These are phyloP conservation scores for Drosophila flavopinicola DNA, from an alignment of 2,888 invertebrate genomes.

Conservation along the genomic window DNA sequence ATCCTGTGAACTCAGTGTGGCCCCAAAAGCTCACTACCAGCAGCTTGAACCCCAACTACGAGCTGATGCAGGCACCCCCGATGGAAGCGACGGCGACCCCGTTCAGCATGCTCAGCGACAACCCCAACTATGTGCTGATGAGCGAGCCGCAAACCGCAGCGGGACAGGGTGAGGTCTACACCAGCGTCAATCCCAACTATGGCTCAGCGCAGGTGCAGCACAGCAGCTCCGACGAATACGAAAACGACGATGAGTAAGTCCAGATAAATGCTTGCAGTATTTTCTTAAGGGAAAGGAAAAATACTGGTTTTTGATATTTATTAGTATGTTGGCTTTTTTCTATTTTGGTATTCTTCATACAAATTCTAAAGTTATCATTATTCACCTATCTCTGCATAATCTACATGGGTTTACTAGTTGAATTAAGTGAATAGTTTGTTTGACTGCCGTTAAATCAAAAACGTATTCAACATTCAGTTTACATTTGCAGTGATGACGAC, in stretches of 20 bases:
- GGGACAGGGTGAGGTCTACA: conserved; percentile 14
- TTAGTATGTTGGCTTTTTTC: too few relatives aligned
- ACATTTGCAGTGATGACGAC: conserved; percentile 46
- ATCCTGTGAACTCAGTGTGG: conserved; percentile 20
- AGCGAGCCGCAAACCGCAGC: conserved; percentile 54
- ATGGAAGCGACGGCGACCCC: conserved; percentile 1
- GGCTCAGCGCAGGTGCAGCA: conserved; percentile 28
- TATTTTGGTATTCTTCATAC: too few relatives aligned
- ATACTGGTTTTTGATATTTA: too few relatives aligned
- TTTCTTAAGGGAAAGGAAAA: too few relatives aligned
- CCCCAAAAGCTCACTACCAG: conserved; percentile 55
- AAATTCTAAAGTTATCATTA: too few relatives aligned
- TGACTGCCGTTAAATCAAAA: too few relatives aligned
- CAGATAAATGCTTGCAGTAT: too few relatives aligned
- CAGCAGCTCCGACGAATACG: conserved; percentile 58
- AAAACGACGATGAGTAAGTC: conserved; percentile 45
- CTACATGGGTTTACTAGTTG: too few relatives aligned
- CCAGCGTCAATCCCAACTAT: conserved; percentile 75
- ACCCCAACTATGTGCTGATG: conserved; percentile 77
- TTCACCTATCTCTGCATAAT: too few relatives aligned
- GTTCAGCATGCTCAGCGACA: conserved; percentile 37
- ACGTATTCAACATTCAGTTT: not conserved
- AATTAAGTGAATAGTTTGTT: too few relatives aligned
- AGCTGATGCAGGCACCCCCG: conserved; percentile 66
- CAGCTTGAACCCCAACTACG: conserved; percentile 77